Evolutionary conservation across 2,888 invertebrate species (phyloP).

Genomic region (Proisotoma minuta): DNA sequence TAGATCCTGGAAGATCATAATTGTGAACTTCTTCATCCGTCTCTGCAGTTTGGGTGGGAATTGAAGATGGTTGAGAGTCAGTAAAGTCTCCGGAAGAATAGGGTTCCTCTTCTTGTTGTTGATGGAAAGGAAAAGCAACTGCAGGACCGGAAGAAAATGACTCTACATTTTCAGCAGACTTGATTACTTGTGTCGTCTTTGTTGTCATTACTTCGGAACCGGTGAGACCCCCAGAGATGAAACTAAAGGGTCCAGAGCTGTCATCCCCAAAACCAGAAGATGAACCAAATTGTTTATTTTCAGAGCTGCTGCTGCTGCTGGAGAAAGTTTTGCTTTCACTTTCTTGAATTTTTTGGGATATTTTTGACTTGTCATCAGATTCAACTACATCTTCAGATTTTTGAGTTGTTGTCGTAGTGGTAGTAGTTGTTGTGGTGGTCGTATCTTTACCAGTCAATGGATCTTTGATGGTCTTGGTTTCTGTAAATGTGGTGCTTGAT

Average conservation of each 20-base stretch:
- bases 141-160: neutral
- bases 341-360: neutral
- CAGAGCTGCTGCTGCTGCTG: neutral
- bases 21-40: conserved; percentile 19
- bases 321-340: neutral
- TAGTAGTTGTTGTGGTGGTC: conserved; percentile 18
- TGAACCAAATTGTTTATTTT: neutral
- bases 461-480: neutral
- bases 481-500: neutral
- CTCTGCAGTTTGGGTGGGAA: conserved; percentile 12
- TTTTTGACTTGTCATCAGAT: neutral
- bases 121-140: conserved; percentile 18
- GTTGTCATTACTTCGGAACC: conserved; percentile 1
- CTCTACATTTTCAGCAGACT: neutral
- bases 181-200: neutral
- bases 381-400: conserved; percentile 18
- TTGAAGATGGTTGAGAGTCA: conserved; percentile 33
- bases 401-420: conserved; percentile 23
- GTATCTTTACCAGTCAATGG: no score
- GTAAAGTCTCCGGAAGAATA: conserved; percentile 41
- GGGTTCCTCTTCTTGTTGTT: conserved; percentile 27
- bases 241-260: neutral
- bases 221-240: conserved; percentile 10
- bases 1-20: conserved; percentile 2
- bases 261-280: neutral